phyloP scores from a whole-genome alignment of 2,797 vertebrate genomes.

The Neoniphon sammara region DNA sequence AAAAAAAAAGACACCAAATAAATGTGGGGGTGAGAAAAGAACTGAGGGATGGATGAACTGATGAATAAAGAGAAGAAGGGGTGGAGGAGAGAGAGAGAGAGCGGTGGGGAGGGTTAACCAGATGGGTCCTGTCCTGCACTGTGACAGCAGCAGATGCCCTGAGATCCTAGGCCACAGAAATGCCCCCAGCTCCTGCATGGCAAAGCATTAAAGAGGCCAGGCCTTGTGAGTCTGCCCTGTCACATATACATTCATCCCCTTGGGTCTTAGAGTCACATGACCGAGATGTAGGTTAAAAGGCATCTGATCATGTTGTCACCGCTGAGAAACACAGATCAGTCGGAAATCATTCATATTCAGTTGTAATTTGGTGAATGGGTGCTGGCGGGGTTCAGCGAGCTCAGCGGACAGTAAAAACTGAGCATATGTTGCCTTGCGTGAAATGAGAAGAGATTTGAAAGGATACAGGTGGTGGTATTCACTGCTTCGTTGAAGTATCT shows the following conservation, averaged over 20 bases:
- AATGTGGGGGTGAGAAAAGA: neutral
- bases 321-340: constrained; percentile 3
- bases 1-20: neutral
- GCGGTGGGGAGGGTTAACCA: constrained; percentile 57
- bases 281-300: constrained; percentile 42
- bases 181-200: constrained; percentile 49
- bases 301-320: constrained; percentile 15
- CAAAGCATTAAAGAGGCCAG: constrained; percentile 46
- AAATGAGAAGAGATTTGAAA: constrained; percentile 1
- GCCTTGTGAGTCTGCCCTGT: constrained; percentile 14
- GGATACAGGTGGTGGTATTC: neutral
- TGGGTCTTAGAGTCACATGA: constrained; percentile 5
- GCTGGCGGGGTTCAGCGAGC: neutral
- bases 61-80: constrained; percentile 42
- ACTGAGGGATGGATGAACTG: constrained; percentile 28
- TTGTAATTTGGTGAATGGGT: neutral
- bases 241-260: constrained; percentile 23
- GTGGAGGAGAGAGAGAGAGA: constrained; percentile 5
- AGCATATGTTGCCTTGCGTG: constrained; percentile 1
- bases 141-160: constrained; percentile 79
- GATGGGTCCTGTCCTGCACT: constrained; percentile 75
- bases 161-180: constrained; percentile 65
- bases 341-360: constrained; percentile 2
- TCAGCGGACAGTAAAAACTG: neutral
- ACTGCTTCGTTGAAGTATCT: neutral